Percentiles rank a stretch among this genome's conserved stretches.
phyloP scores from a whole-genome alignment of 1,140 invertebrate species.

The Penaeus chinensis region DNA sequence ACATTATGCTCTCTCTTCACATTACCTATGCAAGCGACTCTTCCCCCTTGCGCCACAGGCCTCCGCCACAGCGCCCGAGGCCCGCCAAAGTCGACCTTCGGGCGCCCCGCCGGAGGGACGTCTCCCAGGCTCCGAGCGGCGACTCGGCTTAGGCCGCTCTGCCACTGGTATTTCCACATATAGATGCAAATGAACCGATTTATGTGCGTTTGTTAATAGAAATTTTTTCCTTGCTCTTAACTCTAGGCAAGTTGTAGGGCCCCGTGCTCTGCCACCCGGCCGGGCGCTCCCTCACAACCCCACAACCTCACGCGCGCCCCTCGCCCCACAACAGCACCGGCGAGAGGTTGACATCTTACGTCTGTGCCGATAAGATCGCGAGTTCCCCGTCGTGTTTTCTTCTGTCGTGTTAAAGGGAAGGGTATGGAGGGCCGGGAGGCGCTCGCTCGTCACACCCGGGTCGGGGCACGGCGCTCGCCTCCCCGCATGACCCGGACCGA shows the following conservation, averaged over 20 bases:
- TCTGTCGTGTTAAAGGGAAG: too few species aligned
- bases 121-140: neutral
- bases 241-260: constrained; percentile 45
- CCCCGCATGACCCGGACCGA: too few species aligned
- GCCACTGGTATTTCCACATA: constrained; percentile 57
- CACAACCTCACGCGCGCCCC: too few species aligned
- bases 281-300: neutral
- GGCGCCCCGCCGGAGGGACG: constrained; percentile 4
- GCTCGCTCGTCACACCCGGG: too few species aligned
- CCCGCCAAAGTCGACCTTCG: constrained; percentile 12
- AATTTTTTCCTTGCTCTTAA: constrained; percentile 55
- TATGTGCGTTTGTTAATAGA: constrained; percentile 62
- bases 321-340: too few species aligned
- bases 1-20: constrained; percentile 55
- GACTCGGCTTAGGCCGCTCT: constrained; percentile 25
- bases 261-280: neutral
- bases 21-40: constrained; percentile 57
- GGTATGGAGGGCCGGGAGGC: too few species aligned
- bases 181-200: constrained; percentile 60
- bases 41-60: constrained; percentile 11
- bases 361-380: too few species aligned
- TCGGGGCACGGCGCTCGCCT: too few species aligned
- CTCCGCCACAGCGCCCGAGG: neutral
- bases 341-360: too few species aligned
- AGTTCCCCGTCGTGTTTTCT: too few species aligned